Conservation (phyloP, 2,113 vertebrate species). For the Rhabdornis inornatus region DNA sequence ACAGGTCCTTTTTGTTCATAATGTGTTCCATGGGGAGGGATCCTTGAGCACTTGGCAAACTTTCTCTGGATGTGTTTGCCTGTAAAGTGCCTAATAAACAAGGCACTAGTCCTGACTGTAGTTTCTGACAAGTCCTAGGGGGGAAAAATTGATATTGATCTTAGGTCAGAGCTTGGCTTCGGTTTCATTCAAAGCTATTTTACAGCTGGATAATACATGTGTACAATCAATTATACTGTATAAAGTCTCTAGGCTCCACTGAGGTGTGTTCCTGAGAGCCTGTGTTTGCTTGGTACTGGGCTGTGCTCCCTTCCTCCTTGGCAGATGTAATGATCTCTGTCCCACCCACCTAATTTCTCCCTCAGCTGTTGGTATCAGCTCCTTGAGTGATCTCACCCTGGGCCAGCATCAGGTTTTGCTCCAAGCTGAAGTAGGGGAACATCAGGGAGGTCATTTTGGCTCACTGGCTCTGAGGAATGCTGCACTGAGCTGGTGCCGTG, state of each 20-base stretch:
- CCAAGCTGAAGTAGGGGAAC: background rate
- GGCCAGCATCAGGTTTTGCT: background rate
- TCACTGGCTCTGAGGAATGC: background rate
- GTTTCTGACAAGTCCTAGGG: background rate
- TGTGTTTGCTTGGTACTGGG: background rate
- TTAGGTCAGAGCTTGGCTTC: constrained; percentile 5
- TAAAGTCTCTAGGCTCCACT: background rate
- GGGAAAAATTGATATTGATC: background rate
- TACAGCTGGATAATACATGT: background rate
- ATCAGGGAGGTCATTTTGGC: background rate
- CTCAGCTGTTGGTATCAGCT: background rate
- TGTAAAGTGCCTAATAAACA: background rate
- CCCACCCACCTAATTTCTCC: background rate
- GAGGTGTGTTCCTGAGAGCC: background rate
- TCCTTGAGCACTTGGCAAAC: background rate
- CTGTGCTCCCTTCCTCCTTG: background rate
- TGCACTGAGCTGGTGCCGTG: background rate
- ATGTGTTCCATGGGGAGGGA: background rate
- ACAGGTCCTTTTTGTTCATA: background rate
- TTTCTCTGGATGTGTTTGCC: background rate
- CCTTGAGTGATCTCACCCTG: rapidly evolving
- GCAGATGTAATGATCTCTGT: background rate
- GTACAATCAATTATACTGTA: background rate
- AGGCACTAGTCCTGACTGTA: background rate
- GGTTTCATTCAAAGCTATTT: background rate